Evolutionary conservation across 2,113 vertebrate species (phyloP).

Genomic region (Pimephales promelas): DNA sequence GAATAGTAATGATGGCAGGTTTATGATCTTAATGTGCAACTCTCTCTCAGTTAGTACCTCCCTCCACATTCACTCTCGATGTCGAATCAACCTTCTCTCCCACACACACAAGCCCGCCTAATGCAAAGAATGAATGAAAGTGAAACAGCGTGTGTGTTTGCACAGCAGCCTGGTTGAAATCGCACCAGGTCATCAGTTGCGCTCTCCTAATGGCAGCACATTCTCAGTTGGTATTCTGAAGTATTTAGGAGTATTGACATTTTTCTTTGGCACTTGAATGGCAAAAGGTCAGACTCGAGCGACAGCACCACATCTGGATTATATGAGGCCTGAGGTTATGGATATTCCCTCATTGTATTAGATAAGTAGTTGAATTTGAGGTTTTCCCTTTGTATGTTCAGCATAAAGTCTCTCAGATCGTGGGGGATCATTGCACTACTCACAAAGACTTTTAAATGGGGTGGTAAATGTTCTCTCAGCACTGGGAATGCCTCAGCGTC

Average conservation of each 20-base stretch:
- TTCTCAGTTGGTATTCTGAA: constrained; percentile 66
- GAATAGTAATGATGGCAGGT: constrained; percentile 16
- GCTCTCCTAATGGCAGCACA: constrained; percentile 60
- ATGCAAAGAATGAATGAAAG: constrained; percentile 20
- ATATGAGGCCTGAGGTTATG: constrained; percentile 56
- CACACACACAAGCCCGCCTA: background rate
- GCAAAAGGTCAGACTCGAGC: constrained; percentile 64
- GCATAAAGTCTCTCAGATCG: background rate
- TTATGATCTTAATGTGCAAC: constrained; percentile 24
- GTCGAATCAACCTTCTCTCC: constrained; percentile 24
- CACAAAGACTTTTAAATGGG: constrained; percentile 56
- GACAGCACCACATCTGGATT: constrained; percentile 72
- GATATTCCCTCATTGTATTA: constrained; percentile 11
- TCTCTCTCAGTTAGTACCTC: constrained; percentile 1
- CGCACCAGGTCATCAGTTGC: constrained; percentile 68
- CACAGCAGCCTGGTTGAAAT: constrained; percentile 58
- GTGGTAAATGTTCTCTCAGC: constrained; percentile 49
- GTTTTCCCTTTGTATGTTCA: constrained; percentile 23
- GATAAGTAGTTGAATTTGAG: background rate
- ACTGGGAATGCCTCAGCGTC: constrained; percentile 35
- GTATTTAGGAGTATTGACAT: constrained; percentile 63
- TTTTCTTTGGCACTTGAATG: constrained; percentile 69
- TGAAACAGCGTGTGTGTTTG: constrained; percentile 61
- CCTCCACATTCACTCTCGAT: constrained; percentile 18
- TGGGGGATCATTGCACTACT: background rate